Percentiles rank a stretch among this genome's conserved stretches.
These are phyloP conservation scores for Sebastes taczanowskii DNA, from an alignment of 2,797 vertebrate genomes.

Conservation along the genomic window DNA sequence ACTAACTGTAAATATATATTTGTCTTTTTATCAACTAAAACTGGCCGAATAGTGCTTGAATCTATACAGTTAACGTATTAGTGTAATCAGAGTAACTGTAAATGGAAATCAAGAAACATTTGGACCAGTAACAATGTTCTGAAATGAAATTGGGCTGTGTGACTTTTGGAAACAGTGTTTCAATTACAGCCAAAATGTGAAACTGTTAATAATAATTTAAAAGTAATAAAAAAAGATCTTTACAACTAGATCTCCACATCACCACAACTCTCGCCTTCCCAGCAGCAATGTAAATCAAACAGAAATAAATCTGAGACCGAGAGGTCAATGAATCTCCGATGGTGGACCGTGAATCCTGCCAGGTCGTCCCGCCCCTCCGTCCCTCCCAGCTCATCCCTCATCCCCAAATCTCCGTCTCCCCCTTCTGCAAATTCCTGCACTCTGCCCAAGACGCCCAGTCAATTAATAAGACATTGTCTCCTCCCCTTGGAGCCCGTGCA, in stretches of 20 bases:
- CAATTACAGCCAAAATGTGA: neutral
- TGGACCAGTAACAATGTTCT: neutral
- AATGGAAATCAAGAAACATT: neutral
- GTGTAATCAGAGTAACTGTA: neutral
- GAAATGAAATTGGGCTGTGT: neutral
- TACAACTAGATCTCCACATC: neutral
- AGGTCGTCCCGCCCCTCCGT: conserved; percentile 36
- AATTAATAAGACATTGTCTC: conserved; percentile 90
- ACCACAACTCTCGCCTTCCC: neutral
- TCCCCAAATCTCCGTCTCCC: conserved; percentile 47
- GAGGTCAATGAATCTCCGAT: conserved; percentile 47
- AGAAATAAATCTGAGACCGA: conserved; percentile 59
- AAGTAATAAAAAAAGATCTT: neutral
- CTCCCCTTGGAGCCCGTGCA: conserved; percentile 79
- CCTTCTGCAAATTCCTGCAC: conserved; percentile 80
- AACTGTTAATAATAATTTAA: neutral
- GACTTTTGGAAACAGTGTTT: neutral
- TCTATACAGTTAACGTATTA: neutral
- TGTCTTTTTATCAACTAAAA: neutral
- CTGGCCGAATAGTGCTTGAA: neutral
- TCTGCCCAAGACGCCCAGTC: conserved; percentile 85
- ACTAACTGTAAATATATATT: neutral
- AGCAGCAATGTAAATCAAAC: conserved; percentile 63
- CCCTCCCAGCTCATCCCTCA: conserved; percentile 61
- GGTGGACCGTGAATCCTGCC: conserved; percentile 41